Base-by-base conservation (phyloP, 2,113 vertebrate species). In the Ornithorhynchus anatinus region DNA sequence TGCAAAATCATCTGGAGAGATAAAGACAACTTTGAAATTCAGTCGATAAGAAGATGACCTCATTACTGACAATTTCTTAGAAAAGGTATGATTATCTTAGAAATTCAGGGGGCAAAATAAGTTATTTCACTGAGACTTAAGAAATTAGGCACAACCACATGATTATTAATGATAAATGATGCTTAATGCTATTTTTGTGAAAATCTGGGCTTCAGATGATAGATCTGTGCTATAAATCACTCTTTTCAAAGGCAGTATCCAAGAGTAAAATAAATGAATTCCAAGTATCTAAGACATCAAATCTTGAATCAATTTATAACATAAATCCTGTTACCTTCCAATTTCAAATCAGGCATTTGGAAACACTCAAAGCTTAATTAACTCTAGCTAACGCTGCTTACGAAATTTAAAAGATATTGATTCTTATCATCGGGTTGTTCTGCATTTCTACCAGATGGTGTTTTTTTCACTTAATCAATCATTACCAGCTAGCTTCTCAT, bases 101-200 rank as follows among this genome's bases (percentile, higher is more conserved):
- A n/a, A n/a, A n/a, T n/a, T n/a, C n/a, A n/a, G n/a, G n/a, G n/a
- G n/a, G n/a, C n/a, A n/a, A n/a, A n/a, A n/a, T n/a, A n/a, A n/a
- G n/a, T n/a, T n/a, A n/a, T n/a, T n/a, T n/a, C n/a, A n/a, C n/a
- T n/a, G n/a, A 16, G 4, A 72, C 79, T 48, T n/a, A 68, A 63
- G 44, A 72, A 53, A 84, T 71, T 80, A 66, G 54, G 33, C 63
- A 66, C 66, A 77, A 52, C 62, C 4, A 33, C 22, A 47, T 15
- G 39, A 71, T 71, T 62, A 74, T 61, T 31, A 59, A 32, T 40
- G 33, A 11, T 27, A 59, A 74, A 38, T 61, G 22, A 72, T 75
- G 31, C 19, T 16, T 48, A 48, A 29, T 48, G 19, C 29, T 48
- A 8, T 3, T 66, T 61, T 60, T 57, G 8, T 57, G 37, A 70